Conservation (phyloP, 2,888 invertebrate species). For the Rhyacophila evoluta region DNA sequence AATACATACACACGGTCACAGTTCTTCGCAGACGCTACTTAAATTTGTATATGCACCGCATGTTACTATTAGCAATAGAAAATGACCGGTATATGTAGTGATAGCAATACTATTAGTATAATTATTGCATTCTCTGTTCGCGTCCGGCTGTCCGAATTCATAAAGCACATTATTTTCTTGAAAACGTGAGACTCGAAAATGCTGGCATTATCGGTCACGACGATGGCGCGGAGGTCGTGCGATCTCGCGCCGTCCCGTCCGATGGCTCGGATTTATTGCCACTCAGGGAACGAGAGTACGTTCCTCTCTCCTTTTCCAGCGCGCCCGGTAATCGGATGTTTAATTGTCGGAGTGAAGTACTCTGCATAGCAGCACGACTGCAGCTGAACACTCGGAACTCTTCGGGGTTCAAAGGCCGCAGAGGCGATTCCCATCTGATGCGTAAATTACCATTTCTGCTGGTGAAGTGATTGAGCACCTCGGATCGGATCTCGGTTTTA, state of each 20-base stretch:
- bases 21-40: no score
- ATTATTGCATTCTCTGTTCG: neutral
- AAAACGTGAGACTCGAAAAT: conserved; percentile 2
- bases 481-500: neutral
- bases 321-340: neutral
- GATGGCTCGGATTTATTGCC: neutral
- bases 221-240: neutral
- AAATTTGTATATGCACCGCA: no score
- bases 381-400: neutral
- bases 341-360: neutral
- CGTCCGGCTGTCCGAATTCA: neutral
- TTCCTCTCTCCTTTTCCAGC: neutral
- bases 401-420: neutral
- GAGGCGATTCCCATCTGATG: neutral
- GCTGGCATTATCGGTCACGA: conserved; percentile 15
- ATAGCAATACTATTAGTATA: neutral
- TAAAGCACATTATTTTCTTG: neutral
- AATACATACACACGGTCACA: no score
- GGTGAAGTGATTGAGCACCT: neutral
- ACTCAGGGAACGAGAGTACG: neutral
- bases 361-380: neutral
- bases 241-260: neutral
- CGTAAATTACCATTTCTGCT: neutral
- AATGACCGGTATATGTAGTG: neutral
- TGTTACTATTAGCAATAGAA: neutral